Conservation (phyloP, 2,888 invertebrate species). For the Ischnura elegans region DNA sequence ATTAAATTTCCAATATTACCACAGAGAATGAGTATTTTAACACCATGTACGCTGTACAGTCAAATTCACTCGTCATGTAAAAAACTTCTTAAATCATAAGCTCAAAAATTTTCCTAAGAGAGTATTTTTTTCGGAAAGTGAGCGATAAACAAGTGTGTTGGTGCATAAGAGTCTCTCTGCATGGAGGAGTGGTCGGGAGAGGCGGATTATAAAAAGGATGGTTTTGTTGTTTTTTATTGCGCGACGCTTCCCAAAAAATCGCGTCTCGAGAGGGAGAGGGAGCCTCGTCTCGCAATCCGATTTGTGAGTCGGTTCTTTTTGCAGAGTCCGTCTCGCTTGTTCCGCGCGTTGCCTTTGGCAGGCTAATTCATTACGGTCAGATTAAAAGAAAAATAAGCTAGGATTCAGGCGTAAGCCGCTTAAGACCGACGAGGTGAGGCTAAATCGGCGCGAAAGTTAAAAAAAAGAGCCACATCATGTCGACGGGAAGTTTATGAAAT, state of each 20-base stretch:
- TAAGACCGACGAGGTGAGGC: neutral
- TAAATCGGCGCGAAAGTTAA: neutral
- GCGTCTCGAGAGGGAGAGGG: conserved; percentile 2
- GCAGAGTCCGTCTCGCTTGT: neutral
- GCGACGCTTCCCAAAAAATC: neutral
- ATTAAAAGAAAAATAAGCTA: neutral
- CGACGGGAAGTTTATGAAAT: neutral
- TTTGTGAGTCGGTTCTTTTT: neutral
- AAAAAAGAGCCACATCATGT: neutral
- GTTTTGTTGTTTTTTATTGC: conserved; percentile 15
- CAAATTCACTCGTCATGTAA: too few relatives aligned
- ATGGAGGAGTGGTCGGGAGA: neutral
- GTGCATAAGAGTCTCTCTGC: neutral
- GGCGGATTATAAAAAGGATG: neutral
- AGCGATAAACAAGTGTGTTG: neutral
- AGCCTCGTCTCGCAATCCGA: neutral
- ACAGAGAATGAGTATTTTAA: too few relatives aligned
- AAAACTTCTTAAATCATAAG: too few relatives aligned
- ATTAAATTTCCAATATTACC: too few relatives aligned
- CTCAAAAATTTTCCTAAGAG: too few relatives aligned
- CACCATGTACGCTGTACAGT: too few relatives aligned
- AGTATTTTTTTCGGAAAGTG: too few relatives aligned
- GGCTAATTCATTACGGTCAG: conserved; percentile 19
- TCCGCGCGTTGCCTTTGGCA: neutral
- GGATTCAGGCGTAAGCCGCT: neutral